These are phyloP conservation scores for Microcebus lehilahytsara DNA, from an alignment of 2,113 vertebrate genomes.

Conservation along the genomic window DNA sequence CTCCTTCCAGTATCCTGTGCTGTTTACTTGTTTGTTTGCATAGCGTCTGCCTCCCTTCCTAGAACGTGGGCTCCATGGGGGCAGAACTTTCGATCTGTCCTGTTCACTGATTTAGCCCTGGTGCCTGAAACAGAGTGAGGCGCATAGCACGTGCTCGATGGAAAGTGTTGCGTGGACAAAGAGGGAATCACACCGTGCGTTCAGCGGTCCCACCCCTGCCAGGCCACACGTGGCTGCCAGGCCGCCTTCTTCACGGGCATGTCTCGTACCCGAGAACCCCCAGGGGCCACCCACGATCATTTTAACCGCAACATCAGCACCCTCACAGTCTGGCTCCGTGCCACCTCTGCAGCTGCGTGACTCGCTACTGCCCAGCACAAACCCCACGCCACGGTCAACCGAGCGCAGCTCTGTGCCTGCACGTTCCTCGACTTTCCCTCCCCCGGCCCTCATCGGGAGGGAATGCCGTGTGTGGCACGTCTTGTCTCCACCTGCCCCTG, in stretches of 20 bases:
- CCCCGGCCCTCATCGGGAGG: not conserved
- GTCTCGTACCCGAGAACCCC: not conserved
- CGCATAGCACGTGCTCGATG: not conserved
- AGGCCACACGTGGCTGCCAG: not conserved
- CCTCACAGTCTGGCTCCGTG: not conserved
- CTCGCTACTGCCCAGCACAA: not conserved
- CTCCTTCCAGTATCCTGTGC: not conserved
- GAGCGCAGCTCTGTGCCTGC: not conserved
- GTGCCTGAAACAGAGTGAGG: not conserved
- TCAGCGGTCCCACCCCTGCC: not conserved
- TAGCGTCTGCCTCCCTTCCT: not conserved
- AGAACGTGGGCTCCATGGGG: not conserved
- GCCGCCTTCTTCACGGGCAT: accelerated
- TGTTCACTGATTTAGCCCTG: not conserved
- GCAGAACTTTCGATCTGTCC: not conserved
- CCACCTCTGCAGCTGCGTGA: not conserved
- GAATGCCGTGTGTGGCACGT: not conserved
- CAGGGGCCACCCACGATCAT: not conserved
- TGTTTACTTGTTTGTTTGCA: not conserved
- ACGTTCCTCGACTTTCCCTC: not conserved
- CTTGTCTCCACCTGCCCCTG: not conserved
- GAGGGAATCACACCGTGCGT: not conserved
- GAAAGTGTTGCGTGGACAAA: not conserved
- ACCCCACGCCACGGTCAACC: not conserved
- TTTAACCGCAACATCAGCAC: not conserved